Evolutionary conservation across 2,888 invertebrate species (phyloP).

Genomic region (Aspidapion aeneum): DNA sequence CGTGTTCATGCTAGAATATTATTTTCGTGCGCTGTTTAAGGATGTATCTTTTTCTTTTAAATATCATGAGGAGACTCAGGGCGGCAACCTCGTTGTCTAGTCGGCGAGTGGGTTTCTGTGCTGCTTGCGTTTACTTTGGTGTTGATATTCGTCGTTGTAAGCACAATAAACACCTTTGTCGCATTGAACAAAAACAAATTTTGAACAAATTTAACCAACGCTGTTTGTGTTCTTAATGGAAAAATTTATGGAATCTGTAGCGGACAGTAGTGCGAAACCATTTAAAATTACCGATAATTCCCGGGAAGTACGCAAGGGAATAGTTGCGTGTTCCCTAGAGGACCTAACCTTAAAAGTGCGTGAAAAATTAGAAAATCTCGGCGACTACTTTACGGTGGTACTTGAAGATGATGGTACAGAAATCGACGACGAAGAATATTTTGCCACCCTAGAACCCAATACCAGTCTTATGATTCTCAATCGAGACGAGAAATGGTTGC

Average conservation of each 20-base stretch:
- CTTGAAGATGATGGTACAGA: constrained; percentile 92
- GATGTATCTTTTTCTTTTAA: neutral
- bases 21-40: no score
- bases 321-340: constrained; percentile 75
- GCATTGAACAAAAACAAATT: no score
- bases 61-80: neutral
- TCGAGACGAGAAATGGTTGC: constrained; percentile 69
- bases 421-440: constrained; percentile 94
- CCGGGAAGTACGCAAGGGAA: constrained; percentile 77
- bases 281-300: constrained; percentile 78
- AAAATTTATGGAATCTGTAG: constrained; percentile 61
- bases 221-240: no score
- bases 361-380: constrained; percentile 65
- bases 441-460: constrained; percentile 84
- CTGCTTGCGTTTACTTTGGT: neutral
- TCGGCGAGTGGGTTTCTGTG: neutral
- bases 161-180: no score
- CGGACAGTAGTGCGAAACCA: constrained; percentile 54
- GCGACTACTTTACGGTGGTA: constrained; percentile 66
- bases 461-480: constrained; percentile 80
- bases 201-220: no score
- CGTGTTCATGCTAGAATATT: no score
- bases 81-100: neutral
- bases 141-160: neutral
- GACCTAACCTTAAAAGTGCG: constrained; percentile 74